Percentiles rank a stretch among this genome's conserved stretches.
Evolutionary conservation across 2,113 vertebrate species (phyloP).

Genomic region (Semnopithecus entellus): DNA sequence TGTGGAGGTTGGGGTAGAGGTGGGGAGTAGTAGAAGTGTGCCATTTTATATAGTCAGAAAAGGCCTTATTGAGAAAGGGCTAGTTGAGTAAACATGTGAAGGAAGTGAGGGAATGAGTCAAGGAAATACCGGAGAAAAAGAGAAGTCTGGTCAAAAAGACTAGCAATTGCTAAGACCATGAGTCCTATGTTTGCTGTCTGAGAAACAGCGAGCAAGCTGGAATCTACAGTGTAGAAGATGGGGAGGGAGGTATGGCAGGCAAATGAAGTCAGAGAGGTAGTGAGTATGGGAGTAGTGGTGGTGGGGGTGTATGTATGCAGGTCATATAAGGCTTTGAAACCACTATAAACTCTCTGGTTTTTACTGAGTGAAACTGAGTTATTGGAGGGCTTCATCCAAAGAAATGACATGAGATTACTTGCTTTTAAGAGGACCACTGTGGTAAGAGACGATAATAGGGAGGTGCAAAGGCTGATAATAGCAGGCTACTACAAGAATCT

Average conservation of each 20-base stretch:
- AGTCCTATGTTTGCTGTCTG: neutral
- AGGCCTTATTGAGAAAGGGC: neutral
- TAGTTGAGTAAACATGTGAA: neutral
- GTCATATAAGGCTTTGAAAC: neutral
- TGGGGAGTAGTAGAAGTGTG: neutral
- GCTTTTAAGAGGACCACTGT: neutral
- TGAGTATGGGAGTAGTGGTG: neutral
- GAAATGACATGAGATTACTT: neutral
- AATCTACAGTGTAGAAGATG: neutral
- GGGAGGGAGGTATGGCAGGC: neutral
- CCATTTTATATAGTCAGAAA: neutral
- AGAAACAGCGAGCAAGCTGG: neutral
- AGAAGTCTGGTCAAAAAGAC: neutral
- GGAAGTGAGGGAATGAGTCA: neutral
- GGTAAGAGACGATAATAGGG: neutral
- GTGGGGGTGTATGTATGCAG: neutral
- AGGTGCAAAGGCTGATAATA: neutral
- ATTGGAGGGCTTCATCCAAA: neutral
- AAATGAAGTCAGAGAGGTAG: neutral
- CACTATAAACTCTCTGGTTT: neutral
- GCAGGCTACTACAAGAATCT: neutral
- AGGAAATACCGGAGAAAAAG: neutral
- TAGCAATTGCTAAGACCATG: neutral
- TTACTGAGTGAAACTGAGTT: neutral
- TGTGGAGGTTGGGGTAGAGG: neutral